These are phyloP conservation scores for Lithobates sylvaticus DNA, from an alignment of 2,797 vertebrate genomes.

Conservation along the genomic window DNA sequence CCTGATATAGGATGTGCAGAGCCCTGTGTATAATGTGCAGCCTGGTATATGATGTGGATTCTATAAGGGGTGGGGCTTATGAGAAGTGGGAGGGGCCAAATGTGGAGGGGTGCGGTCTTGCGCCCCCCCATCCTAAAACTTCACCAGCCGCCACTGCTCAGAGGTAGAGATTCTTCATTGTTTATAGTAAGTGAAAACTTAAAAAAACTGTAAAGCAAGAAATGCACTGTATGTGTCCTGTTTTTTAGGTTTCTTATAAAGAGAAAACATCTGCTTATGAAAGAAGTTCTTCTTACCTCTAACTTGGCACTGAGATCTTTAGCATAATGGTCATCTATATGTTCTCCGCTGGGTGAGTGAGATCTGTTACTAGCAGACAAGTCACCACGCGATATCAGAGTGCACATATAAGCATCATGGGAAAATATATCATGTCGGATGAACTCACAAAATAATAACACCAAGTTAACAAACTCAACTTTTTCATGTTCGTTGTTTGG, in stretches of 20 bases:
- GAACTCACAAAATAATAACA: conserved; percentile 80
- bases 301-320: conserved; percentile 73
- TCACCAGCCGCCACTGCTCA: no score
- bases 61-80: no score
- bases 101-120: no score
- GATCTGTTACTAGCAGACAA: conserved; percentile 66
- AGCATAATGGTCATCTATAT: conserved; percentile 67
- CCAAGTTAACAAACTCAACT: conserved; percentile 78
- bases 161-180: no score
- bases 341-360: conserved; percentile 68
- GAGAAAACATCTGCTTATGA: neutral
- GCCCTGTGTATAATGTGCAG: no score
- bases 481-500: conserved; percentile 77
- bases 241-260: neutral
- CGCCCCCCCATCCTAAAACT: no score
- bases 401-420: conserved; percentile 79
- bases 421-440: conserved; percentile 79
- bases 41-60: no score
- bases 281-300: conserved; percentile 69
- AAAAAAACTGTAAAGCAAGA: no score
- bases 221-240: no score
- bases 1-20: no score
- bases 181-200: no score
- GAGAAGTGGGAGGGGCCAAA: no score
- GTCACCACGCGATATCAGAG: conserved; percentile 77